These are phyloP conservation scores for Gambusia holbrooki DNA, from an alignment of 2,113 vertebrate species.

Conservation along the genomic window DNA sequence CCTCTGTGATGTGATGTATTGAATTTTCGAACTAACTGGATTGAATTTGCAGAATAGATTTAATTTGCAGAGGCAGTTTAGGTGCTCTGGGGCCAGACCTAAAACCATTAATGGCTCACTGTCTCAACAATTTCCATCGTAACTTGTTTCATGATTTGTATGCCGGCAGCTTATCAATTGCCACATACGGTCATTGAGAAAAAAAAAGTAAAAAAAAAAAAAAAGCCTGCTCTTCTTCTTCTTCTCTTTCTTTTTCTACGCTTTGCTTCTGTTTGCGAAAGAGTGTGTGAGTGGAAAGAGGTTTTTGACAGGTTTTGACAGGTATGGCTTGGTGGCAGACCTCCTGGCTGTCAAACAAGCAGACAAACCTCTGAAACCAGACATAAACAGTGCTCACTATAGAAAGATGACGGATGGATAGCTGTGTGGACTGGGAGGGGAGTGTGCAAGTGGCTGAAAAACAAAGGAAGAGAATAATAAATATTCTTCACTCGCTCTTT, in stretches of 20 bases:
- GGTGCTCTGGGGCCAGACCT: not conserved
- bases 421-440: not conserved
- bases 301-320: constrained; percentile 69
- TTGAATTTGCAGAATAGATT: constrained; percentile 18
- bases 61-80: constrained; percentile 10
- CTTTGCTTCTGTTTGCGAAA: constrained; percentile 3
- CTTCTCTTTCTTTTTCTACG: not conserved
- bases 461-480: constrained; percentile 46
- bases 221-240: not conserved
- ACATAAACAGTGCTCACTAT: constrained; percentile 26
- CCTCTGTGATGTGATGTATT: constrained; percentile 15
- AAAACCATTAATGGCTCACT: constrained; percentile 21
- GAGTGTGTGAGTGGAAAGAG: constrained; percentile 28
- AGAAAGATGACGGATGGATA: constrained; percentile 37
- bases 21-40: constrained; percentile 5
- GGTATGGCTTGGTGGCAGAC: constrained; percentile 49
- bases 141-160: constrained; percentile 4
- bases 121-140: not conserved
- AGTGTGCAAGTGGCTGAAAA: constrained; percentile 29
- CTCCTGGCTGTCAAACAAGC: constrained; percentile 65
- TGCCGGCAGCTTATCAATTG: not conserved
- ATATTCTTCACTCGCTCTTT: constrained; percentile 31
- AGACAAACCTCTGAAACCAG: constrained; percentile 39
- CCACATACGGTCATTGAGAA: not conserved
- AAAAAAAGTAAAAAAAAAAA: not conserved